A percentile compares a stretch with the other conserved stretches of the same genome.
These are phyloP conservation scores for Enoplolaimus lenunculus DNA, from an alignment of 2,888 invertebrate genomes.

Conservation along the genomic window DNA sequence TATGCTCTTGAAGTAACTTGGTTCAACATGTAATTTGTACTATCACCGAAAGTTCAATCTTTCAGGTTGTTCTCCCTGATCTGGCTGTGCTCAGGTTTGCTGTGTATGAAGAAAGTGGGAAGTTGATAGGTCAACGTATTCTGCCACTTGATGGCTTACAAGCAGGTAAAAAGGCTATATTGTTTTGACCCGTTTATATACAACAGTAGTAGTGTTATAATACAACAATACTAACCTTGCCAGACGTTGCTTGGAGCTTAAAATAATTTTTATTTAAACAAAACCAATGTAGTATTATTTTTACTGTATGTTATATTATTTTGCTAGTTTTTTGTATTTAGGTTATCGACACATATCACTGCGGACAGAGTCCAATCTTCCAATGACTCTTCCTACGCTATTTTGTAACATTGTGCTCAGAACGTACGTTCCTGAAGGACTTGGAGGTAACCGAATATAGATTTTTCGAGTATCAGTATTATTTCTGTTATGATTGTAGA, in stretches of 20 bases:
- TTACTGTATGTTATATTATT: not conserved
- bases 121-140: slow-evolving; percentile 87
- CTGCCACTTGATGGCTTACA: slow-evolving; percentile 92
- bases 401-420: slow-evolving; percentile 98
- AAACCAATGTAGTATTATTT: no score
- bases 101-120: slow-evolving; percentile 94
- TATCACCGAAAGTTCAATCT: no score
- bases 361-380: slow-evolving; percentile 94
- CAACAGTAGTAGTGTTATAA: no score
- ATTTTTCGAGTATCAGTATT: no score
- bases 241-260: no score
- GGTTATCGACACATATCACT: slow-evolving; percentile 94
- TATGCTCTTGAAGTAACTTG: slow-evolving; percentile 9
- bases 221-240: no score
- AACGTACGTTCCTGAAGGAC: slow-evolving; percentile 97
- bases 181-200: no score
- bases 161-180: slow-evolving; percentile 52
- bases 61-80: slow-evolving; percentile 83
- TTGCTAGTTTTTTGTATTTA: slow-evolving; percentile 23
- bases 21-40: not conserved
- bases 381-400: slow-evolving; percentile 93
- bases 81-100: slow-evolving; percentile 90
- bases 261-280: no score
- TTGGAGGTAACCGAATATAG: slow-evolving; percentile 65
- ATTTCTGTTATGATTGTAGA: no score